phyloP scores from a whole-genome alignment of 2,888 invertebrate species.

The Drosophila falleni region DNA sequence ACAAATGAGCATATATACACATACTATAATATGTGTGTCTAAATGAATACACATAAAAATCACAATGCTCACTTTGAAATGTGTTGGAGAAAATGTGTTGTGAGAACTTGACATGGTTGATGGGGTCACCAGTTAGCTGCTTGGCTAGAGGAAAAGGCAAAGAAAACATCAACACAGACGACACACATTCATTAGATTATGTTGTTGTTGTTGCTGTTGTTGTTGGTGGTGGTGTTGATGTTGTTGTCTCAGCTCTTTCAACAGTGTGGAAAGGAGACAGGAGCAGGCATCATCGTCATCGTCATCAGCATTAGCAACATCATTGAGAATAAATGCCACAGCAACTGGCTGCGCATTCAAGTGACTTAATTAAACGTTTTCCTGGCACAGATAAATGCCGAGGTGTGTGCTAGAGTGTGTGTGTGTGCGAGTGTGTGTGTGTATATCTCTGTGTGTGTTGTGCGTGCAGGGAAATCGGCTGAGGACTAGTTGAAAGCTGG shows the following conservation, averaged over 20 bases:
- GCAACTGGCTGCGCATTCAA: constrained; percentile 74
- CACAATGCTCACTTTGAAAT: constrained; percentile 68
- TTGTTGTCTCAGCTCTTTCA: constrained; percentile 17
- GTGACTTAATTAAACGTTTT: constrained; percentile 78
- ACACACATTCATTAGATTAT: constrained; percentile 17
- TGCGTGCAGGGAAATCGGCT: constrained; percentile 39
- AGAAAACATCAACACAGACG: constrained; percentile 32
- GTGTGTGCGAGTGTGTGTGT: constrained; percentile 6
- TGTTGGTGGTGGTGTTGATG: constrained; percentile 9
- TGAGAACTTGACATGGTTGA: constrained; percentile 49
- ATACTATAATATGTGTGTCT: background rate
- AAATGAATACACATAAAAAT: constrained; percentile 58
- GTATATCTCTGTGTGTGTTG: constrained; percentile 14
- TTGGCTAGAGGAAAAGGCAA: constrained; percentile 6
- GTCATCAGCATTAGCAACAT: constrained; percentile 76
- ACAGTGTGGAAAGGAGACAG: constrained; percentile 4
- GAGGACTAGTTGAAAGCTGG: constrained; percentile 44
- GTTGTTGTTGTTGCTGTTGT: background rate
- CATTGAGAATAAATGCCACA: constrained; percentile 78
- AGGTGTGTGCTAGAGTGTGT: constrained; percentile 15
- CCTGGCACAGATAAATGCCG: constrained; percentile 69
- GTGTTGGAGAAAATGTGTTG: constrained; percentile 41
- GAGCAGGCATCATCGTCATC: constrained; percentile 44
- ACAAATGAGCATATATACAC: background rate
- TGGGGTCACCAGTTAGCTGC: constrained; percentile 56